phyloP scores from a whole-genome alignment of 2,113 vertebrate genomes.

The Periophthalmus modestus region DNA sequence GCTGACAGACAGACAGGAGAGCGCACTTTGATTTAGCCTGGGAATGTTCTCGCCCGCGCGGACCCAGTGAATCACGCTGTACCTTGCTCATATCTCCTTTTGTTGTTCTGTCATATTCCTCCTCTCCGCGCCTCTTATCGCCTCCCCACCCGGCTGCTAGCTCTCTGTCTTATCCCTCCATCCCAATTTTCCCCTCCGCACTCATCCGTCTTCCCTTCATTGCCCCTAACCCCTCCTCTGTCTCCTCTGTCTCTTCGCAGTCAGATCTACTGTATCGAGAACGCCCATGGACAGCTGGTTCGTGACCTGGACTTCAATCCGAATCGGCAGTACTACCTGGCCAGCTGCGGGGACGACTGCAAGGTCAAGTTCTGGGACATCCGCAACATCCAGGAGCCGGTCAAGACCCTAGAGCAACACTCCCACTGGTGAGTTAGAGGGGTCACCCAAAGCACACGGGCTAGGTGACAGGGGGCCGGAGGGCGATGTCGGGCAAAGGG shows the following conservation, averaged over 20 bases:
- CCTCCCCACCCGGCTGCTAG: conserved; percentile 12
- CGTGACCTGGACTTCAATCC: conserved; percentile 98
- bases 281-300: conserved; percentile 96
- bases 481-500: neutral
- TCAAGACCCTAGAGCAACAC: conserved; percentile 95
- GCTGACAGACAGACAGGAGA: conserved; percentile 56
- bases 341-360: conserved; percentile 98
- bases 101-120: conserved; percentile 33
- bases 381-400: conserved; percentile 86
- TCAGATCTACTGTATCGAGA: conserved; percentile 98
- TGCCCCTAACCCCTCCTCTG: conserved; percentile 9
- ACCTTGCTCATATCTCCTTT: conserved; percentile 24
- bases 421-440: conserved; percentile 90
- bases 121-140: conserved; percentile 14
- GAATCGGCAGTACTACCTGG: conserved; percentile 97
- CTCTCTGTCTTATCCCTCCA: conserved; percentile 18
- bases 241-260: conserved; percentile 68
- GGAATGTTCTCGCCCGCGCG: conserved; percentile 47
- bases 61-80: conserved; percentile 46
- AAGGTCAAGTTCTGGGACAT: conserved; percentile 99
- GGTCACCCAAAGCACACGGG: neutral
- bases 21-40: conserved; percentile 64
- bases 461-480: neutral
- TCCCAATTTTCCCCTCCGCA: conserved; percentile 16
- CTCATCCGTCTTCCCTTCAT: conserved; percentile 18